Evolutionary conservation across 2,888 invertebrate species (phyloP), one percentile per base, ranked within the genome.

Genomic region (Panzeria rudis): DNA sequence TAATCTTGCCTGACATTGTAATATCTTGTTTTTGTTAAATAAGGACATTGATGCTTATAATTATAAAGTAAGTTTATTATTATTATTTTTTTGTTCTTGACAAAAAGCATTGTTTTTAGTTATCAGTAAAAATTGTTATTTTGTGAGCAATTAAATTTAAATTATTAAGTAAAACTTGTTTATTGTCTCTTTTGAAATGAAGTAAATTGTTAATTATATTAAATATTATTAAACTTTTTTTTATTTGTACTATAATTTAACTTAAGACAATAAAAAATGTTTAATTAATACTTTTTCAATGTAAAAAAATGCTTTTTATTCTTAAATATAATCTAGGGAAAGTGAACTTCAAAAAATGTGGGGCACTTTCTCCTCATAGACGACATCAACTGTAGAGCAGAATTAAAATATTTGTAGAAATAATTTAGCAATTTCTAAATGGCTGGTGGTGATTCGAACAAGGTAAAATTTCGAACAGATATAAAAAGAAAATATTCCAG

Each of bases 31-130:
- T 56, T 29, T 59, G 1, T 47, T 50, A 15, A 56, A 47, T 32
- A 66, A 64, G 23, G 41, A 56, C 66, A 20, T 41, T 66, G 66
- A 23, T 41, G 59, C 2, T 47, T 47, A 5, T 35, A 61, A 35
- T 25, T 23, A 38, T 7, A 17, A 52, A 54, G 7, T 25, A 25
- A 23, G 44, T 54, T 54, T 29, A 17, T 50, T 47, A 6, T 38
- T 38, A 2, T 17, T 32, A 23, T 59, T 47, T n/a, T 44, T 62
- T 23, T n/a, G n/a, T 20, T 32, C n/a, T 73, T 50, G 38, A 47
- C 61, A 52, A 69, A 80, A 82, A 29, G 44, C 69, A 71, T 82
- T 71, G 44, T 76, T 82, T 66, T 47, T 62, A 52, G 25, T 47
- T 71, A 13, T 76, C 25, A 54, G 35, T 56, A 64, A 76, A 82